Base-by-base conservation (phyloP, 2,797 vertebrate genomes). In the Etheostoma nigrum region DNA sequence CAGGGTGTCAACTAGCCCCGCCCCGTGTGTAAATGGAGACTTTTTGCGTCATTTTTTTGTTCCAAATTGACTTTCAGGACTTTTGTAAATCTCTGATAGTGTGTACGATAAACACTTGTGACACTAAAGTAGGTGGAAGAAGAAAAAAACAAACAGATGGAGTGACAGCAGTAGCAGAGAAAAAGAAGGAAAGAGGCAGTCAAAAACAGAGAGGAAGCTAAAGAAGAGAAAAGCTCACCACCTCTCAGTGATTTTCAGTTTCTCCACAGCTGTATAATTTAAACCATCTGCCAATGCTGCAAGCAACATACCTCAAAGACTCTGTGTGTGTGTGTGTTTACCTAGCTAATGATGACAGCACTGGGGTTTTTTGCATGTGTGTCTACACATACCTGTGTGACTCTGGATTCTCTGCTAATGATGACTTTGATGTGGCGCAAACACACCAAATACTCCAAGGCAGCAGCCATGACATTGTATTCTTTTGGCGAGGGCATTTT, bases 281-380 rank as follows among this genome's bases (percentile, higher is more conserved):
- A 77, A 55, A 73, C 75, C 84, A 88, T 83, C 83, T 88, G 82
- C 72, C 62, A 55, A 53, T 72, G 21, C 27, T 19, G 72, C 62
- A 21, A 15, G 12, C 42, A 15, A 67, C 64, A 72, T 44, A 62
- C 68, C 63, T 84, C 44, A 67, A 77, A 80, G 47, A 75, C 71
- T 36, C 52, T 18, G 5, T 3, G 0, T 51, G 36, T 60, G 67
- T 30, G 1, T 44, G 55, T 67, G 63, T 78, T 73, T 72, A 76
- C 67, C 55, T 19, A 4, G 36, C 57, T 89, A 87, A 87, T 82
- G 65, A 82, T 84, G 80, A 67, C 71, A 82, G 72, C 21, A 6
- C 10, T 57, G 45, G 3, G 0, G 30, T 36, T 0, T 60, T 69
- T 36, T 59, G n/a, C 51, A 44, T 54, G 42, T 74, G 49, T 74